These are phyloP conservation scores for Solenopsis invicta DNA, from an alignment of 1,140 invertebrate species.

Conservation along the genomic window DNA sequence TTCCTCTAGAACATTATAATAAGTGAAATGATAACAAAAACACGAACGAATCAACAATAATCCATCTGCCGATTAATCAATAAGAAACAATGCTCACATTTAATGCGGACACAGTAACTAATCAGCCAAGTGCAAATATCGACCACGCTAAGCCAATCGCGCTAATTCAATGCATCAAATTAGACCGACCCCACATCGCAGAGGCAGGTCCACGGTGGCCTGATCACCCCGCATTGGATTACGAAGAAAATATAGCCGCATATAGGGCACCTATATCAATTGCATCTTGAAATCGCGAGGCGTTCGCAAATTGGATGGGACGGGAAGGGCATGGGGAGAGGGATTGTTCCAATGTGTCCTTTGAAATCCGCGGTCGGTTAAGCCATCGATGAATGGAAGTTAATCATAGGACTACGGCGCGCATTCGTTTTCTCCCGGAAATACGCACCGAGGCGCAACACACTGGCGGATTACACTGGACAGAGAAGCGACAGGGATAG, in stretches of 20 bases:
- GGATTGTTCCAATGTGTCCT: conserved; percentile 72
- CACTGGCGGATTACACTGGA: conserved; percentile 67
- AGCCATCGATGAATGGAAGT: conserved; percentile 80
- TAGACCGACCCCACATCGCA: conserved; percentile 36
- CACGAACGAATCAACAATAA: neutral
- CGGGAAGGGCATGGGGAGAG: conserved; percentile 54
- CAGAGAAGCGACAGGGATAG: conserved; percentile 59
- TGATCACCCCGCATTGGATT: conserved; percentile 34
- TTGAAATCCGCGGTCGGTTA: conserved; percentile 75
- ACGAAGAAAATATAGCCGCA: conserved; percentile 61
- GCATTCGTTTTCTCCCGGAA: conserved; percentile 70
- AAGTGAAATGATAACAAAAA: neutral
- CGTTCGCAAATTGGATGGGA: conserved; percentile 77
- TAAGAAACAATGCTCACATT: conserved; percentile 32
- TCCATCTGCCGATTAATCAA: conserved; percentile 17
- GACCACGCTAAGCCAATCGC: conserved; percentile 53
- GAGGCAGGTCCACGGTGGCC: neutral
- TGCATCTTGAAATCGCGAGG: conserved; percentile 64
- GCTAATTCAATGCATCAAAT: conserved; percentile 62
- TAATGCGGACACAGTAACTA: conserved; percentile 32
- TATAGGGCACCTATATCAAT: conserved; percentile 50
- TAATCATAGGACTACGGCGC: conserved; percentile 79
- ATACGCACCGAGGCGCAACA: conserved; percentile 59
- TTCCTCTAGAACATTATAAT: neutral
- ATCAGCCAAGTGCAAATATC: conserved; percentile 57